Conservation (phyloP, 2,888 invertebrate genomes). For the Lobophora halterata region DNA sequence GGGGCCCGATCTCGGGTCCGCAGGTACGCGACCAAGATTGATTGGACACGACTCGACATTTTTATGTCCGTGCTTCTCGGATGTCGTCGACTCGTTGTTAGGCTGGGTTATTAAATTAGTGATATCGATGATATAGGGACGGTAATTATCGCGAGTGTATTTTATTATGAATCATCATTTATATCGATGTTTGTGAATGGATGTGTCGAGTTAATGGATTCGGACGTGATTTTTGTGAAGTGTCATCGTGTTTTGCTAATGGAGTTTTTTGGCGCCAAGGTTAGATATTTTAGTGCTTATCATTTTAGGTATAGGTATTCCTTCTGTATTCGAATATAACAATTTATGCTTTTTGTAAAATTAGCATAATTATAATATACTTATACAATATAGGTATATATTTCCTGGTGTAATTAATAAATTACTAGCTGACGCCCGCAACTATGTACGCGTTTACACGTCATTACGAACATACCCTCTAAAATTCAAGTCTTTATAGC, state of each 20-base stretch:
- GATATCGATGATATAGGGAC: conserved; percentile 58
- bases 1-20: conserved; percentile 65
- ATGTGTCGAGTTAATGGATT: conserved; percentile 37
- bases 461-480: no score
- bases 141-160: conserved; percentile 52
- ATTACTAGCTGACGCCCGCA: no score
- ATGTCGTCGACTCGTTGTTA: conserved; percentile 70
- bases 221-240: conserved; percentile 19
- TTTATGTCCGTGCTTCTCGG: conserved; percentile 67
- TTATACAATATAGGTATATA: no score
- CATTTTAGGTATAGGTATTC: conserved; percentile 1
- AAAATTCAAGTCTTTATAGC: no score
- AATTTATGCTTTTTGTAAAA: no score
- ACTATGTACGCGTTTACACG: no score
- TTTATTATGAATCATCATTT: conserved; percentile 43
- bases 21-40: conserved; percentile 76
- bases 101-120: conserved; percentile 76
- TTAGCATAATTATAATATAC: no score
- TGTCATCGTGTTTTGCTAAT: conserved; percentile 20
- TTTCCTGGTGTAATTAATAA: no score
- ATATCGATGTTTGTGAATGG: conserved; percentile 46
- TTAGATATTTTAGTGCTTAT: conserved; percentile 7
- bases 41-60: conserved; percentile 72
- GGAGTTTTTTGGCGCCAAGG: conserved; percentile 11
- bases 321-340: no score